Evolutionary conservation across 2,888 invertebrate genomes (phyloP).

Genomic region (Stenodera caucasica): DNA sequence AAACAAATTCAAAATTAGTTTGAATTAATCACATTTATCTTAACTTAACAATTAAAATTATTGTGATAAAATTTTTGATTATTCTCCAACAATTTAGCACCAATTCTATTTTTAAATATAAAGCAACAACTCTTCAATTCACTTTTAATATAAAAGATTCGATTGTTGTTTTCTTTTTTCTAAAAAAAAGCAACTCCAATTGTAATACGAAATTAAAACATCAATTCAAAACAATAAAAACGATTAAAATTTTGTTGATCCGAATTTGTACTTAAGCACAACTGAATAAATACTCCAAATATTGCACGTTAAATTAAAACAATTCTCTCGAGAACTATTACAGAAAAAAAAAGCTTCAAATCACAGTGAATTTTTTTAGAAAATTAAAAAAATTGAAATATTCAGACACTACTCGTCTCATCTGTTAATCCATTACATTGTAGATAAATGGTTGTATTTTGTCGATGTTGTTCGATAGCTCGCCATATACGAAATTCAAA

Average conservation of each 20-base stretch:
- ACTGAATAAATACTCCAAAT: constrained; percentile 13
- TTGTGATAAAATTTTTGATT: not conserved
- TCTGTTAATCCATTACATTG: constrained; percentile 37
- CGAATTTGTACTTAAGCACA: not conserved
- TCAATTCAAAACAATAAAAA: constrained; percentile 20
- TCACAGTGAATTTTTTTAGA: constrained; percentile 34
- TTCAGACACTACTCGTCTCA: constrained; percentile 34
- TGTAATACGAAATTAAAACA: constrained; percentile 25
- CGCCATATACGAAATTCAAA: constrained; percentile 85
- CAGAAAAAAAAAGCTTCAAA: constrained; percentile 32
- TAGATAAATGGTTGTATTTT: constrained; percentile 29
- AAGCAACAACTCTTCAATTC: constrained; percentile 19
- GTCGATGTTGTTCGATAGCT: constrained; percentile 68
- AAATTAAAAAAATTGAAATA: constrained; percentile 5
- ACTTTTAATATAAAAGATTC: constrained; percentile 30
- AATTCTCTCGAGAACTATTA: constrained; percentile 18
- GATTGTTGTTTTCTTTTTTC: constrained; percentile 8
- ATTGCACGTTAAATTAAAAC: constrained; percentile 36
- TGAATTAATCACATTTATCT: not conserved
- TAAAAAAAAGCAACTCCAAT: constrained; percentile 12
- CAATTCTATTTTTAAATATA: not conserved
- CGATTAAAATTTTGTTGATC: not conserved
- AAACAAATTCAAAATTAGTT: too few species aligned
- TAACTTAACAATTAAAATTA: not conserved
- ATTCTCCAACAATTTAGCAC: not conserved